A percentile compares a stretch with the other conserved stretches of the same genome.
phyloP scores from a whole-genome alignment of 2,888 invertebrate genomes.

The Vesta saturnalis region DNA sequence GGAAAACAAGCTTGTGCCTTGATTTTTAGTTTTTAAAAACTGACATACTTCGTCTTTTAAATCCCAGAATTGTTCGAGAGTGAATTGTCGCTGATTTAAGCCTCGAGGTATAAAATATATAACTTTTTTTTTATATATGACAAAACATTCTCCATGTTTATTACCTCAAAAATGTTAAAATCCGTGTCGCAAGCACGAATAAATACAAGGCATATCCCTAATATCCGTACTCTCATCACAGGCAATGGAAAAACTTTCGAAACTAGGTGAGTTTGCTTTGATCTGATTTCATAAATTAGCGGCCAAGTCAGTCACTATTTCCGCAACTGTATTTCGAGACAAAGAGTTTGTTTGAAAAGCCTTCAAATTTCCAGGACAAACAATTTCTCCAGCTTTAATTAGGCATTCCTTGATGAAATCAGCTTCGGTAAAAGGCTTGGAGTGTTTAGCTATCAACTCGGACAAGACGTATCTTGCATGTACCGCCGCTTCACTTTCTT shows the following conservation, averaged over 20 bases:
- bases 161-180: no score
- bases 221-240: conserved; percentile 38
- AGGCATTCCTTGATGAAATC: conserved; percentile 41
- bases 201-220: conserved; percentile 22
- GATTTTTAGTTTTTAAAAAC: conserved; percentile 10
- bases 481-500: no score
- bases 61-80: background rate
- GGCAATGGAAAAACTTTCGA: conserved; percentile 39
- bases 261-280: conserved; percentile 37
- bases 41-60: background rate
- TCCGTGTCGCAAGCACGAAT: background rate
- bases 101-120: background rate
- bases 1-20: conserved; percentile 7
- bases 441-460: conserved; percentile 41
- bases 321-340: conserved; percentile 20
- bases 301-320: conserved; percentile 29
- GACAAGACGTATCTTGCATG: conserved; percentile 42
- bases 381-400: conserved; percentile 42
- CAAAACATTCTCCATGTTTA: no score
- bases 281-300: conserved; percentile 27
- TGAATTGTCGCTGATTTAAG: background rate
- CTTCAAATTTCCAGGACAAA: conserved; percentile 41
- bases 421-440: conserved; percentile 41
- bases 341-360: conserved; percentile 40
- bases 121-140: no score